Base-by-base conservation (phyloP, 2,888 invertebrate species). In the Epinotia nisella region DNA sequence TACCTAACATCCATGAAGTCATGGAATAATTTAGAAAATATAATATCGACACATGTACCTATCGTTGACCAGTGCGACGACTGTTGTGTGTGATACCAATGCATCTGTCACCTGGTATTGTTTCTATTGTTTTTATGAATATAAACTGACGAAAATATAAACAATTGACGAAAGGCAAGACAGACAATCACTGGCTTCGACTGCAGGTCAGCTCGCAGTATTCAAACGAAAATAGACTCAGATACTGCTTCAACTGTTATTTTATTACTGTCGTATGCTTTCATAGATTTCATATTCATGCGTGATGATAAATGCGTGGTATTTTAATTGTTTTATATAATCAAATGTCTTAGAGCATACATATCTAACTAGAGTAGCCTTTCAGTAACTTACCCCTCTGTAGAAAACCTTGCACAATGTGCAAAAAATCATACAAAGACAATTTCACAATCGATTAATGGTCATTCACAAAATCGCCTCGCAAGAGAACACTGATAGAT, bases 81-180 rank as follows among this genome's bases (percentile, higher is more conserved):
- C 49, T 49, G 13, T 17, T 49, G 17, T 24, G 29, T 49, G n/a
- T 17, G 49, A 29, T 29, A 62, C 90, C 89, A 90, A 80, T 64
- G 29, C 53, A 83, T 80, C 79, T 84, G 85, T 86, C 87, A 87
- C 84, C 83, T 81, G 81, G 83, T 81, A 91, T 91, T 92, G 92
- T 92, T 90, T 87, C 87, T 79, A 89, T 90, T 90, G 90, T 90
- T 91, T 53, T 88, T 86, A 81, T 82, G 82, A 83, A 39, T 55
- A 65, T 49, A 29, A 11, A 64, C 17, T 15, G 15, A 55, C 9
- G 21, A 66, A 55, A 55, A 65, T 24, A 66, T 66, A 66, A 66
- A 66, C 66, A 66, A 89, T 82, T 83, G 81, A 81, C 80, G 77
- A 84, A 82, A 86, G 83, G 78, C 84, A 49, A 49, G n/a, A 49